Conservation (phyloP, 2,888 invertebrate species). For the Macaria liturata region DNA sequence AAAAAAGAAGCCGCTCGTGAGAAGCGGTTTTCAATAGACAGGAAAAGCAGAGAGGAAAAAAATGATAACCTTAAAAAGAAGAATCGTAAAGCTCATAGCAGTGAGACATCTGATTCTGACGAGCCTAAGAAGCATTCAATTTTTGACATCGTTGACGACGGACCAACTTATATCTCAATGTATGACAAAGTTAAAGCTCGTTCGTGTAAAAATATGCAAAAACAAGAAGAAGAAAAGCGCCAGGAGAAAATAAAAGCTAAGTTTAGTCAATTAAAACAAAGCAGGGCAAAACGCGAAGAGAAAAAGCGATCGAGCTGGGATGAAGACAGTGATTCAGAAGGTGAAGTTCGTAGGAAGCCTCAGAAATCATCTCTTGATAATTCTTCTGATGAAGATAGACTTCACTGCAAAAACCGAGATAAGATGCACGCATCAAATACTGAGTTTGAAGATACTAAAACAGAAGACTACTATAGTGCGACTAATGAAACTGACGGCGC, state of each 20-base stretch:
- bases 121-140: conserved; percentile 95
- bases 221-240: conserved; percentile 94
- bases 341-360: conserved; percentile 63
- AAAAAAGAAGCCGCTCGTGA: conserved; percentile 74
- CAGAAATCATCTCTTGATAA: conserved; percentile 76
- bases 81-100: conserved; percentile 80
- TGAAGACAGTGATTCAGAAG: conserved; percentile 90
- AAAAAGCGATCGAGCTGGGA: conserved; percentile 96
- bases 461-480: conserved; percentile 73
- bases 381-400: conserved; percentile 81
- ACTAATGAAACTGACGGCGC: conserved; percentile 77
- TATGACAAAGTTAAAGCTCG: conserved; percentile 98
- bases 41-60: conserved; percentile 79
- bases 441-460: conserved; percentile 71
- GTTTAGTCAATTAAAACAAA: conserved; percentile 93
- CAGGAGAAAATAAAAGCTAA: conserved; percentile 94
- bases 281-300: conserved; percentile 93
- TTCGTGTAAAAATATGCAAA: conserved; percentile 96
- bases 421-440: conserved; percentile 68
- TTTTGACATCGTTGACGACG: conserved; percentile 94
- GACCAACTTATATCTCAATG: conserved; percentile 97
- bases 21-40: conserved; percentile 77
- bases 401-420: conserved; percentile 76
- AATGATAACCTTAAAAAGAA: conserved; percentile 66
- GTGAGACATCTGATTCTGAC: conserved; percentile 89